Base-by-base conservation (phyloP, 2,797 vertebrate species). In the Dendrocincla fuliginosa region DNA sequence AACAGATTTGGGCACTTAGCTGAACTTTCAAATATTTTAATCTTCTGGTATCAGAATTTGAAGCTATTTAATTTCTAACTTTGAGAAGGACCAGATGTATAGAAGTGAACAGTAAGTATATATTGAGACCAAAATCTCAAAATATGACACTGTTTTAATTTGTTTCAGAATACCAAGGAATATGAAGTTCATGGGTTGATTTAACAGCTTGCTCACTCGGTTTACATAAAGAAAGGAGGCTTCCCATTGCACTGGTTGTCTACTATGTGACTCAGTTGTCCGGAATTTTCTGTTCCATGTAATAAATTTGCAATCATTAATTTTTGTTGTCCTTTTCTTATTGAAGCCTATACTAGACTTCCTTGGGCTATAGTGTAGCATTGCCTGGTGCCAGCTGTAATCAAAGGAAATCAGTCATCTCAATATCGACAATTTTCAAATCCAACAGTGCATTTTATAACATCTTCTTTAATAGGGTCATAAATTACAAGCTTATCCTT, bases 271-370 rank as follows among this genome's bases (percentile, higher is more conserved):
- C 64, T 87, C 68, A 44, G 14, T 52, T 97, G 75, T 92, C 68
- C 93, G 70, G 49, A 95, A 70, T 93, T 73, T 92, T 56, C 75
- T 92, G 46, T 89, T 93, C 52, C 63, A 41, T 80, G 25, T 93
- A 98, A 98, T 98, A 98, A 98, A 98, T 35, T 63, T 84, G 84
- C 80, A 92, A 75, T 73, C 56, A 61, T 60, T 78, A 85, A 88
- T 84, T 63, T 65, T 65, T 83, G 16, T 84, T 84, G 60, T 89
- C 71, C 13, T 65, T 81, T 68, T 77, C 37, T 92, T 53, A 76
- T 74, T 91, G 23, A 82, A 90, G 30, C 41, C 25, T 25, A 25
- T 39, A n/a, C 39, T 63, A 55, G 33, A 44, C 27, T 89, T 90
- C 55, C 61, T 25, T 69, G 42, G 67, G 37, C 47, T 80, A 22